phyloP scores from a whole-genome alignment of 1,140 invertebrate species.

The Zaprionus nigranus region DNA sequence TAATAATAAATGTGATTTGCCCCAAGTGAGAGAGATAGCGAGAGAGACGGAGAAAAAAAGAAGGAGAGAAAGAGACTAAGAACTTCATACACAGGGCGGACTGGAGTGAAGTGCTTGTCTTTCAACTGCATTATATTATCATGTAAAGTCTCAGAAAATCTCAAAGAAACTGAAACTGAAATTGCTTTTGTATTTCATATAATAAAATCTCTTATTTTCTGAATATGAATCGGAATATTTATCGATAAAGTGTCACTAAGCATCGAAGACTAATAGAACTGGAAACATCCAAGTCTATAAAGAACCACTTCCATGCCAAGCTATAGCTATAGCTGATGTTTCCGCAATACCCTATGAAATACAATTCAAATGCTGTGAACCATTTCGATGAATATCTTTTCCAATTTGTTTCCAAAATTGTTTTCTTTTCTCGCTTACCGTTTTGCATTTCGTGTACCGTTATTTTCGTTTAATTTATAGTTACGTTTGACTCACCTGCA shows the following conservation, averaged over 20 bases:
- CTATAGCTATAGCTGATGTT: too few relatives aligned
- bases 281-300: too few relatives aligned
- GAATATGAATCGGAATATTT: too few relatives aligned
- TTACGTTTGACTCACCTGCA: neutral
- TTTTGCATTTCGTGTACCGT: neutral
- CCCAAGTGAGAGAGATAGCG: neutral
- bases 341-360: neutral
- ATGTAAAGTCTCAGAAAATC: neutral
- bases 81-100: neutral
- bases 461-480: neutral
- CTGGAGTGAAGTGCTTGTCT: neutral
- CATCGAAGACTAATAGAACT: too few relatives aligned
- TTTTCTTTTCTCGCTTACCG: neutral
- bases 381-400: neutral
- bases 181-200: neutral
- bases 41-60: neutral
- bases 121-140: neutral
- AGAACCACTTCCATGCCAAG: too few relatives aligned
- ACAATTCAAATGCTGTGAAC: neutral
- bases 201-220: too few relatives aligned
- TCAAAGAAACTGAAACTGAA: neutral
- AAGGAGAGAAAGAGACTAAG: neutral
- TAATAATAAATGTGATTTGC: slow-evolving; percentile 53
- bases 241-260: too few relatives aligned
- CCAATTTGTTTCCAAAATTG: neutral